These are phyloP conservation scores for Nineta flava DNA, from an alignment of 2,888 invertebrate genomes.

Conservation along the genomic window DNA sequence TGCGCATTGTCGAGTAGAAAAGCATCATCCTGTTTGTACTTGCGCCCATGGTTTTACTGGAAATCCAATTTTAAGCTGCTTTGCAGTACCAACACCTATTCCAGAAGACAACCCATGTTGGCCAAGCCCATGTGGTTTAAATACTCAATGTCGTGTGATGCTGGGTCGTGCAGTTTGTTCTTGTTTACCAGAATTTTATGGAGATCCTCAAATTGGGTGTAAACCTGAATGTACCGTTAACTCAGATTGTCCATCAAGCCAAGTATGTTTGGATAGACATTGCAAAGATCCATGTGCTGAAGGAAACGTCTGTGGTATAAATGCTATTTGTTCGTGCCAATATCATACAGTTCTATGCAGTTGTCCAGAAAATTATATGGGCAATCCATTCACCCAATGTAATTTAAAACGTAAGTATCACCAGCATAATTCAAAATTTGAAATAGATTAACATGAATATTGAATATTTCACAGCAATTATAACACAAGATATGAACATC, in stretches of 20 bases:
- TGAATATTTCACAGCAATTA: slow-evolving; percentile 13
- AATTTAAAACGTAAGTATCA: slow-evolving; percentile 32
- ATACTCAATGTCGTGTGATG: slow-evolving; percentile 60
- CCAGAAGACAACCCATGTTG: slow-evolving; percentile 50
- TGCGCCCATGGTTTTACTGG: slow-evolving; percentile 58
- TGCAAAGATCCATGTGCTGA: slow-evolving; percentile 57
- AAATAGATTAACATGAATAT: not conserved
- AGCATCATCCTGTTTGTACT: slow-evolving; percentile 65
- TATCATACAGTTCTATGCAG: slow-evolving; percentile 72
- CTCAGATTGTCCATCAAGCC: slow-evolving; percentile 58
- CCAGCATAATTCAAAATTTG: too few species aligned
- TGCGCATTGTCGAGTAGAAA: slow-evolving; percentile 56
- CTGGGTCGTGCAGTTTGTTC: slow-evolving; percentile 58
- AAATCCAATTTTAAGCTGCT: slow-evolving; percentile 62
- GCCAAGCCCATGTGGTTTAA: slow-evolving; percentile 61
- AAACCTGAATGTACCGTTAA: slow-evolving; percentile 69
- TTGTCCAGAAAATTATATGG: slow-evolving; percentile 61
- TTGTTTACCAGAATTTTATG: slow-evolving; percentile 56
- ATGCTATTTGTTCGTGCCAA: slow-evolving; percentile 61
- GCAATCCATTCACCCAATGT: slow-evolving; percentile 67
- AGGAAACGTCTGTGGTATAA: slow-evolving; percentile 58
- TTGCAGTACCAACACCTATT: slow-evolving; percentile 33
- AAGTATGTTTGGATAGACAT: slow-evolving; percentile 59
- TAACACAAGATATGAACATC: slow-evolving; percentile 35
- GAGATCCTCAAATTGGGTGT: slow-evolving; percentile 64